Percentiles rank a stretch among this genome's conserved stretches.
Evolutionary conservation across 2,888 invertebrate species (phyloP).

Genomic region (Spisula subtruncata): DNA sequence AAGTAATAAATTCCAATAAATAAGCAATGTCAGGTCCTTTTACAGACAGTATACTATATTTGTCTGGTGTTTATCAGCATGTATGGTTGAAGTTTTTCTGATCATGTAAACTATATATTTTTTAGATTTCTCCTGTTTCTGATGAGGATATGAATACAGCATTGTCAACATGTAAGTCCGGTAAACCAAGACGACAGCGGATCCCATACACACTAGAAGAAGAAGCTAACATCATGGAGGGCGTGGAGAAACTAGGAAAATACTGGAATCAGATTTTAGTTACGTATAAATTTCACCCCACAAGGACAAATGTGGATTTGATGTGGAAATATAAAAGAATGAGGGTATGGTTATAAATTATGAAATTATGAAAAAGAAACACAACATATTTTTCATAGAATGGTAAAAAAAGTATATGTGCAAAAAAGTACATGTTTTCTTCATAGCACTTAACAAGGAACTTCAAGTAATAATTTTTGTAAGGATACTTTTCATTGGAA

Average conservation of each 20-base stretch:
- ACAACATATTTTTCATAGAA: not conserved
- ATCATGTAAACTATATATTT: not conserved
- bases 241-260: slow-evolving; percentile 81
- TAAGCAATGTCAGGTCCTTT: no score
- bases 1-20: no score
- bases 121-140: slow-evolving; percentile 48
- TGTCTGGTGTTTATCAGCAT: not conserved
- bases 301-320: slow-evolving; percentile 83
- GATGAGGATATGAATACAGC: slow-evolving; percentile 32
- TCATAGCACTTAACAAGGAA: no score
- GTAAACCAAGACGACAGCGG: slow-evolving; percentile 66
- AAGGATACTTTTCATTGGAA: no score
- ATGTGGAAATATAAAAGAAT: slow-evolving; percentile 84
- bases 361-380: not conserved
- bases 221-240: slow-evolving; percentile 76
- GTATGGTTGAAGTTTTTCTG: not conserved
- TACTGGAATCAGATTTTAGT: slow-evolving; percentile 83
- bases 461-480: no score
- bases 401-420: no score
- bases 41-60: not conserved
- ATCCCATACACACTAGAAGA: slow-evolving; percentile 82
- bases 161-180: not conserved
- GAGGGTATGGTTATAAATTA: slow-evolving; percentile 62
- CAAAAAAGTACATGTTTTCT: no score
- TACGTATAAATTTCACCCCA: slow-evolving; percentile 82